Conservation (phyloP, 2,113 vertebrate species). For the Oreochromis spilurus region DNA sequence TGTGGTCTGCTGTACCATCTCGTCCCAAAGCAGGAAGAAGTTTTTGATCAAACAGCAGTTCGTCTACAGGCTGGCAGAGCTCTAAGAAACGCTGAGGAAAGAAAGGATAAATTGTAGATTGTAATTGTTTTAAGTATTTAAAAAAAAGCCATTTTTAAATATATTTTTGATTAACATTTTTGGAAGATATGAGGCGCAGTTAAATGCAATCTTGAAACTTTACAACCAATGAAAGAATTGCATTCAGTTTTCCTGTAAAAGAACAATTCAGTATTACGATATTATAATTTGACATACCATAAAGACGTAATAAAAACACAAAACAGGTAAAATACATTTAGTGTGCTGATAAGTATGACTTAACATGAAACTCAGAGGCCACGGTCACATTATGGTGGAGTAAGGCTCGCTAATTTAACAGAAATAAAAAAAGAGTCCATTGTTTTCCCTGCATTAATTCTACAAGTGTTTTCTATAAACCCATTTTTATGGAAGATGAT, state of each 20-base stretch:
- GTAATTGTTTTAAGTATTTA: background rate
- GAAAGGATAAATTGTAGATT: background rate
- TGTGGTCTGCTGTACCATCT: background rate
- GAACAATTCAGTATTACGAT: background rate
- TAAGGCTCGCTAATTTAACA: background rate
- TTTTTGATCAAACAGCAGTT: background rate
- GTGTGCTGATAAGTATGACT: background rate
- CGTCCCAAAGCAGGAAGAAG: background rate
- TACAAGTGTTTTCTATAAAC: background rate
- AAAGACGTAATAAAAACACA: background rate
- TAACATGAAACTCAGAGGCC: background rate
- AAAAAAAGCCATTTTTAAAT: background rate
- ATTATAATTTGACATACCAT: background rate
- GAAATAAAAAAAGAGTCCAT: background rate
- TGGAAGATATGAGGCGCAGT: background rate
- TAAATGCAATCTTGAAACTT: background rate
- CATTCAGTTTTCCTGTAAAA: background rate
- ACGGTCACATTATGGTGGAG: background rate
- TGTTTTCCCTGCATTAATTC: background rate
- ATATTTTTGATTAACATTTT: background rate
- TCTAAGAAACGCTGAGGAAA: conserved; percentile 31
- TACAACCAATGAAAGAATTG: background rate
- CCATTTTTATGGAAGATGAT: background rate
- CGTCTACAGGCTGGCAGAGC: conserved; percentile 39
- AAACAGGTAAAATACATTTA: background rate